Base-by-base conservation (phyloP, 2,888 invertebrate species). In the Thereva nobilitata region DNA sequence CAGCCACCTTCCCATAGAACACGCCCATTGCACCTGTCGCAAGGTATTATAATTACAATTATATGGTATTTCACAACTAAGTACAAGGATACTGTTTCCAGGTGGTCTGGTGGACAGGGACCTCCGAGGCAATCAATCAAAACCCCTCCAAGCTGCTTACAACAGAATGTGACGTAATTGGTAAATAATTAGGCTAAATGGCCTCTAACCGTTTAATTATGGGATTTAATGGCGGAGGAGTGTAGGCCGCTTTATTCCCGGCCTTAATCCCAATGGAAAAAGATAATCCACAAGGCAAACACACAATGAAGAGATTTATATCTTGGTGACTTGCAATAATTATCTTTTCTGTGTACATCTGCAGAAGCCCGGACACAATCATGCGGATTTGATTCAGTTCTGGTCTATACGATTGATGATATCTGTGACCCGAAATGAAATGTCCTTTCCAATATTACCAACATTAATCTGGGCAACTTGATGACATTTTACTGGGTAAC, bases 351-450 rank as follows among this genome's bases (percentile, higher is more conserved):
- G 37, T 47, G 38, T 47, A 59, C 47, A 47, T 59, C 57, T 47
- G 57, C 38, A 59, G 57, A 23, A 23, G 23, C 23, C 23, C 23
- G 23, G 47, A 59, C 10, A 47, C 9, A 47, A 47, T 10, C 8
- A 10, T 38, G 37, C 57, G n/a, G 57, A 59, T 59, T 59, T 45
- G 12, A 59, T 59, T 37, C 57, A 47, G 57, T 10, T 23, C 47
- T 59, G 47, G 45, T 59, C 47, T 59, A 59, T 47, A 59, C n/a
- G 57, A 59, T 59, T 59, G 57, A 59, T 59, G 57, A 47, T 59
- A 59, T 59, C 57, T 47, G 10, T 45, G 57, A 7, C 57, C 45
- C 5, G 47, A 59, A 47, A 59, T 59, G 23, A 37, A 59, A 59
- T 59, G 57, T 59, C 57, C 57, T 59, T 47, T 59, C 35, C 57